Base-by-base conservation (phyloP, 2,888 invertebrate species). In the Perizoma flavofasciatum region DNA sequence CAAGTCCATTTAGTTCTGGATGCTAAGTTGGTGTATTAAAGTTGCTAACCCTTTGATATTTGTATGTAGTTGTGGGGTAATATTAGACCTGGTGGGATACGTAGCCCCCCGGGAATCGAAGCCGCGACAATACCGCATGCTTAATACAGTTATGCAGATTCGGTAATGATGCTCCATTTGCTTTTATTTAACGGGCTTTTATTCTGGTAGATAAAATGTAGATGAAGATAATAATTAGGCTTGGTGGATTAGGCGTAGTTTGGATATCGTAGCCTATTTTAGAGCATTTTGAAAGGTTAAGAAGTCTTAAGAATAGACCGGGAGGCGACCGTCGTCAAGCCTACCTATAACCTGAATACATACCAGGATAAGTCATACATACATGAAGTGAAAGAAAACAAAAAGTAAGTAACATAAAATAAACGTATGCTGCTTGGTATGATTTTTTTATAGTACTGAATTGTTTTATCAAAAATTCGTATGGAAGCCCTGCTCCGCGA, bases 141-240 rank as follows among this genome's bases (percentile, higher is more conserved):
- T 77, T 79, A 85, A 87, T 81, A 81, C 81, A 78, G 85, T 88
- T 89, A 89, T 89, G 90, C 85, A 90, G 83, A 89, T 89, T 78
- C 73, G 53, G 78, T 85, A 83, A 83, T 82, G 81, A 85, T 78
- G 82, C 82, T 72, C 70, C 77, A 79, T 79, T 77, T 61, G 74
- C 72, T 72, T 80, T 81, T 78, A 77, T 56, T 52, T 32, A 49
- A 43, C 44, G 11, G 22, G 33, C 46, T 50, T 66, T 34, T 52
- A 39, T 47, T 47, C 55, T 53, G 35, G 51, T 61, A 70, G 61
- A 72, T 72, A 71, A 75, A 70, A 69, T 67, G 69, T 67, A 54
- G 63, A 49, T 58, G 54, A 34, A 67, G 69, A 73, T 74, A 69
- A 62, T 56, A 49, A 73, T 74, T 67, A 60, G 22, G 22, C 22